These are phyloP conservation scores for Elysia crispata DNA, from an alignment of 2,888 invertebrate species.

Conservation along the genomic window DNA sequence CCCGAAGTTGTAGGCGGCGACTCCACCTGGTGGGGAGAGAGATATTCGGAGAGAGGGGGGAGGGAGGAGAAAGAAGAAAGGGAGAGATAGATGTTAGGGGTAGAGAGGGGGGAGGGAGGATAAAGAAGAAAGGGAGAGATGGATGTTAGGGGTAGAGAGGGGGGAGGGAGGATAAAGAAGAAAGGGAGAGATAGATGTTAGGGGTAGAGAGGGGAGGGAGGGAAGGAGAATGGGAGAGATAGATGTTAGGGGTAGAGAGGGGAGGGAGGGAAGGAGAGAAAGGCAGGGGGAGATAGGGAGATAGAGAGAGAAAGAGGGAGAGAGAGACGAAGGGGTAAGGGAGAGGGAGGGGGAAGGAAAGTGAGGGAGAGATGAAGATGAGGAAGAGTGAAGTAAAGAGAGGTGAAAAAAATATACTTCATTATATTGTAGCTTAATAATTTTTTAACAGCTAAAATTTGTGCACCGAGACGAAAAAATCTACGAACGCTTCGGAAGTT, in stretches of 20 bases:
- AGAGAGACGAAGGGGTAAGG: background rate
- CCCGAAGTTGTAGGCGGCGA: constrained; percentile 49
- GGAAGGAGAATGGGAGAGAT: too few species aligned
- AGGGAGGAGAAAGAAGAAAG: too few species aligned
- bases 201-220: background rate
- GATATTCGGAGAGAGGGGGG: too few species aligned
- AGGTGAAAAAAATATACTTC: too few species aligned
- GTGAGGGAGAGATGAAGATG: background rate
- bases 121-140: constrained; percentile 12
- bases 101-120: too few species aligned
- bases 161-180: background rate
- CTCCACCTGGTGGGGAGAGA: constrained; percentile 33
- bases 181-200: background rate
- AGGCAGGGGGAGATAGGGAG: background rate
- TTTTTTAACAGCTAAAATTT: too few species aligned
- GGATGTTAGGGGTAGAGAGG: background rate
- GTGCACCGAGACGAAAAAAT: too few species aligned
- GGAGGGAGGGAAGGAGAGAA: constrained; percentile 6
- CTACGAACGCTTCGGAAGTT: too few species aligned
- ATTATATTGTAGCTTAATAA: too few species aligned
- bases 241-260: too few species aligned
- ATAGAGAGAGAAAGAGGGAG: background rate
- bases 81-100: too few species aligned
- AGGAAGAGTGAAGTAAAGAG: background rate
- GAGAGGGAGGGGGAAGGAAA: too few species aligned